phyloP scores from a whole-genome alignment of 2,797 vertebrate species.

The Potorous gilbertii region DNA sequence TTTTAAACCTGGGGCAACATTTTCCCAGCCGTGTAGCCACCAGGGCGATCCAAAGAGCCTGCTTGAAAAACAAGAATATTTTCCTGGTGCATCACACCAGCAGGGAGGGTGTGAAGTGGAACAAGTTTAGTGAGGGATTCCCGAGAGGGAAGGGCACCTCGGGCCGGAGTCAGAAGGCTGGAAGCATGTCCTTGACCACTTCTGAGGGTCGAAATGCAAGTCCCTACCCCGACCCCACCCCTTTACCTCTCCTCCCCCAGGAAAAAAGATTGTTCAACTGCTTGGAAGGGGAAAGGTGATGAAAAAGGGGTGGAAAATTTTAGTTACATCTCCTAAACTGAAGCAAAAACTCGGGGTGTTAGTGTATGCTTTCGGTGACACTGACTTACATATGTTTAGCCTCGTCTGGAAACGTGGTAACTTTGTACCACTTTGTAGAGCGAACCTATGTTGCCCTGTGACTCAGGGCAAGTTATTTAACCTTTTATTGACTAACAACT shows the following conservation, averaged over 20 bases:
- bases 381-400: conserved; percentile 41
- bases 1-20: conserved; percentile 66
- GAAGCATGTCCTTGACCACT: neutral
- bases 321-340: neutral
- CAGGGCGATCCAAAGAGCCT: conserved; percentile 6
- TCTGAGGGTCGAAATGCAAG: neutral
- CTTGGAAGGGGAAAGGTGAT: neutral
- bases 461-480: no score
- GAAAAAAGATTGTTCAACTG: neutral
- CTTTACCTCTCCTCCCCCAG: neutral
- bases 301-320: conserved; percentile 51
- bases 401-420: conserved; percentile 73
- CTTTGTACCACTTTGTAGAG: conserved; percentile 37
- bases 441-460: conserved; percentile 54
- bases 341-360: conserved; percentile 39
- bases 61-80: conserved; percentile 38
- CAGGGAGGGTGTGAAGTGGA: conserved; percentile 5
- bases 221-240: neutral
- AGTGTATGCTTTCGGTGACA: conserved; percentile 47
- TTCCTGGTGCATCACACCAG: conserved; percentile 54
- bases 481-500: no score
- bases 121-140: neutral
- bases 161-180: neutral
- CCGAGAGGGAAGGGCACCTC: conserved; percentile 10
- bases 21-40: conserved; percentile 58